Evolutionary conservation across 2,797 vertebrate genomes (phyloP).

Genomic region (Melanotaenia pygmaea): DNA sequence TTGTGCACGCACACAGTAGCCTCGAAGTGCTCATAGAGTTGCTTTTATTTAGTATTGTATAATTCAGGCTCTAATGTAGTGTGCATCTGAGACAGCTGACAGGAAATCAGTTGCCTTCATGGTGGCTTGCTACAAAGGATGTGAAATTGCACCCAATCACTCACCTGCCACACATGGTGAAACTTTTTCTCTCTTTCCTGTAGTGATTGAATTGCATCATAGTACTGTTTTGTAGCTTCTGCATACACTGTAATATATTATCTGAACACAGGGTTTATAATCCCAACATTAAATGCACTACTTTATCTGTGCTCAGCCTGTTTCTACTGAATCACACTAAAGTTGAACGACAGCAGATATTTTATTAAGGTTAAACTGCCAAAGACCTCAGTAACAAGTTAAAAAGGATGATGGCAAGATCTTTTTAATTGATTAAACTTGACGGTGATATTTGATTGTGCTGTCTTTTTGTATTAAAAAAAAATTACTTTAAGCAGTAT

Average conservation of each 20-base stretch:
- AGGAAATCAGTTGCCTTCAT: slow-evolving; percentile 69
- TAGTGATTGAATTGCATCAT: slow-evolving; percentile 59
- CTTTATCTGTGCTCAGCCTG: neutral
- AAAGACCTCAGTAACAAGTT: neutral
- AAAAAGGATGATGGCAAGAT: too few species aligned
- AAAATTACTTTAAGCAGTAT: too few species aligned
- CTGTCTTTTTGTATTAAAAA: too few species aligned
- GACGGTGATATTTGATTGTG: too few species aligned
- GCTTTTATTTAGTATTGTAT: slow-evolving; percentile 33
- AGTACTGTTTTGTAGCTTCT: slow-evolving; percentile 19
- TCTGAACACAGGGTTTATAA: slow-evolving; percentile 1
- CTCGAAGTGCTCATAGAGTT: slow-evolving; percentile 15
- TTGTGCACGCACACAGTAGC: slow-evolving; percentile 1
- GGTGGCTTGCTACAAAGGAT: slow-evolving; percentile 65
- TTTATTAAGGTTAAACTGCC: neutral
- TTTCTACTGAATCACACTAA: neutral
- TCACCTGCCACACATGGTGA: slow-evolving; percentile 36
- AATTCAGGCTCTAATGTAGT: slow-evolving; percentile 29
- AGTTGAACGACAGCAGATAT: neutral
- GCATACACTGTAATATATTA: slow-evolving; percentile 8
- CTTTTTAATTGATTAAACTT: too few species aligned
- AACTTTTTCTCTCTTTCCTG: slow-evolving; percentile 31
- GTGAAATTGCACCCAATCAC: slow-evolving; percentile 66
- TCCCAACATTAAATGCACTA: slow-evolving; percentile 1
- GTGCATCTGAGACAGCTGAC: slow-evolving; percentile 51